Percentiles rank a stretch among this genome's conserved stretches.
phyloP scores from a whole-genome alignment of 2,113 vertebrate genomes.

The Calypte anna region DNA sequence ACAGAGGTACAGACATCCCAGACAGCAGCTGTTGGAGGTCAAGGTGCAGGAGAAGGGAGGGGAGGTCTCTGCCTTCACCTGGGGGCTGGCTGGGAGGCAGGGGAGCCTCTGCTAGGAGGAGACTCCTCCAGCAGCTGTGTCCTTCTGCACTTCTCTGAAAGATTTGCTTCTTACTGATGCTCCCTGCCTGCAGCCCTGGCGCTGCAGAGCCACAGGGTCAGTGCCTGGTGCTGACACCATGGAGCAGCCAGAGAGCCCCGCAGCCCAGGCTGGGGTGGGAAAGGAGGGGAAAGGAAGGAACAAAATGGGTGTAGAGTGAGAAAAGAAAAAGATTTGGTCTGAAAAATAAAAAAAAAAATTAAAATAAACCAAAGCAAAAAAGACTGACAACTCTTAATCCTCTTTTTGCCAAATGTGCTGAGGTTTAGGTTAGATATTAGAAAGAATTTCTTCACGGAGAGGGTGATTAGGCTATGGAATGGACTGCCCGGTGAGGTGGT shows the following conservation, averaged over 20 bases:
- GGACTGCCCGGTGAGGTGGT: too few species aligned
- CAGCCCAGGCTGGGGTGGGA: not conserved
- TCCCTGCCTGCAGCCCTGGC: not conserved
- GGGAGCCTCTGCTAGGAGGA: not conserved
- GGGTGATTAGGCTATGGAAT: too few species aligned
- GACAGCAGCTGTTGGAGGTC: rapidly evolving
- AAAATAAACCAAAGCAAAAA: rapidly evolving
- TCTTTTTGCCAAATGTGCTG: not conserved
- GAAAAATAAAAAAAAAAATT: not conserved
- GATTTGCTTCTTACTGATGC: too few species aligned
- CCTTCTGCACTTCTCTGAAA: not conserved
- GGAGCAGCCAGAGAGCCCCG: not conserved
- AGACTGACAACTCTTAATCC: not conserved
- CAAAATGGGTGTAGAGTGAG: not conserved
- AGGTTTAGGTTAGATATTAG: too few species aligned
- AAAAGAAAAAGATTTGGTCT: not conserved
- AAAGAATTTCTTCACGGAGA: too few species aligned
- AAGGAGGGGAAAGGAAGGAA: not conserved
- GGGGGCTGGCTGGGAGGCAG: not conserved
- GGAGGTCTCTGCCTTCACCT: rapidly evolving
- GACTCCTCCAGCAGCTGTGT: rapidly evolving
- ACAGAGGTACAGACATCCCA: rapidly evolving
- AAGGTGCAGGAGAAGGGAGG: not conserved
- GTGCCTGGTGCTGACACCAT: not conserved
- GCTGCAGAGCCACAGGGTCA: not conserved